Evolutionary conservation across 1,140 invertebrate species (phyloP), one percentile per base, ranked within the genome.

Genomic region (Scaptodrosophila lebanonensis): DNA sequence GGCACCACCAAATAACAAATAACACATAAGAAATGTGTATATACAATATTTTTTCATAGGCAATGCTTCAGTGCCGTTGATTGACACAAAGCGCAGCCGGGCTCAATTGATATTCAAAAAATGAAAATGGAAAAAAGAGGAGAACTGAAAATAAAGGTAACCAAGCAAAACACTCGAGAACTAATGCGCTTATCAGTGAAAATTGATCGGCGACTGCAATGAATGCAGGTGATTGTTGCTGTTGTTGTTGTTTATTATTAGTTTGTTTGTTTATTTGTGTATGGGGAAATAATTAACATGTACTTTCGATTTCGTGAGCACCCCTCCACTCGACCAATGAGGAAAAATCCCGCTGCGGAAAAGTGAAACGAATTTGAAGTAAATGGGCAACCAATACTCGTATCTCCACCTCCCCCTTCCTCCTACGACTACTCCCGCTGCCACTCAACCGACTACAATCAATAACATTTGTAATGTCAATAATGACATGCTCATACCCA

Each of bases 381-480:
- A 12, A 13, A 44, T 30, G 35, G 49, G 36, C 25, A 57, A 36
- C 44, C 35, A 40, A 25, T 22, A 15, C n/a, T 17, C 17, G 3
- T 11, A 7, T 20, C 13, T 8, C 12, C 1, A 20, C 0, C 18
- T 16, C 12, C 1, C 25, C 18, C 22, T 20, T n/a, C n/a, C 20
- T 3, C 4, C 35, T 16, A 43, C 43, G 9, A 6, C 18, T 11
- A 6, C 1, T 17, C 6, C 8, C 0, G 12, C 20, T 15, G 20
- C 30, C 8, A 30, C 13, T 16, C 22, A 35, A 17, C 33, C 12
- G 44, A 43, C 40, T 56, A 66, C 75, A 69, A 79, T 82, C 75
- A 73, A 79, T 82, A 82, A 79, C 73, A 79, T 79, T 69, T 73
- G 65, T 82, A 73, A 79, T 79, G 73, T 73, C 73, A 79, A 79